These are phyloP conservation scores for Scaptomyza tumidula DNA, from an alignment of 2,888 invertebrate genomes.

Conservation along the genomic window DNA sequence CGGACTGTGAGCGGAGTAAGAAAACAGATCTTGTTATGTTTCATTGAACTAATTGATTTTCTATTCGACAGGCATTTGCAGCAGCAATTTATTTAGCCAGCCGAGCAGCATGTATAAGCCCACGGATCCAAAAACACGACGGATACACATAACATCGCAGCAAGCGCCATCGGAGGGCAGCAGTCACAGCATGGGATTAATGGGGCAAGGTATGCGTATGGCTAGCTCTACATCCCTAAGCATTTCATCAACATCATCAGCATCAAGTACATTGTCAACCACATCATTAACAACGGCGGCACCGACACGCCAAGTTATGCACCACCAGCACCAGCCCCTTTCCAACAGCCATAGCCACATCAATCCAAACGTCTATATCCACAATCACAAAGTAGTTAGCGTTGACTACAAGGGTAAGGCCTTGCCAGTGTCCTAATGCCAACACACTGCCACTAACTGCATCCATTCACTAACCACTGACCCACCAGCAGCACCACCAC, in stretches of 20 bases:
- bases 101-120: conserved; percentile 82
- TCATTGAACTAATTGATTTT: neutral
- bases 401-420: conserved; percentile 74
- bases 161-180: conserved; percentile 76
- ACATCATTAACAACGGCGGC: conserved; percentile 51
- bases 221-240: conserved; percentile 55
- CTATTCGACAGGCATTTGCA: conserved; percentile 51
- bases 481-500: conserved; percentile 16
- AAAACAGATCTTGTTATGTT: neutral
- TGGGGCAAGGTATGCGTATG: conserved; percentile 74
- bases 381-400: conserved; percentile 73
- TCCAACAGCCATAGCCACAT: conserved; percentile 30
- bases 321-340: conserved; percentile 32
- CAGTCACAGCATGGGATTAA: conserved; percentile 37
- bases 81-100: conserved; percentile 66
- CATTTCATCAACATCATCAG: conserved; percentile 56
- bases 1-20: conserved; percentile 83
- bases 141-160: conserved; percentile 75
- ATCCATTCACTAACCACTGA: conserved; percentile 55
- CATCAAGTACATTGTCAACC: conserved; percentile 38
- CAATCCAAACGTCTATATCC: conserved; percentile 56
- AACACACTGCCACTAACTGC: conserved; percentile 52
- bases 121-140: conserved; percentile 83
- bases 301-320: conserved; percentile 45
- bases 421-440: conserved; percentile 34